Percentiles rank a stretch among this genome's conserved stretches.
Conservation (phyloP, 2,888 invertebrate species). For the Drosophila kanekoi region DNA sequence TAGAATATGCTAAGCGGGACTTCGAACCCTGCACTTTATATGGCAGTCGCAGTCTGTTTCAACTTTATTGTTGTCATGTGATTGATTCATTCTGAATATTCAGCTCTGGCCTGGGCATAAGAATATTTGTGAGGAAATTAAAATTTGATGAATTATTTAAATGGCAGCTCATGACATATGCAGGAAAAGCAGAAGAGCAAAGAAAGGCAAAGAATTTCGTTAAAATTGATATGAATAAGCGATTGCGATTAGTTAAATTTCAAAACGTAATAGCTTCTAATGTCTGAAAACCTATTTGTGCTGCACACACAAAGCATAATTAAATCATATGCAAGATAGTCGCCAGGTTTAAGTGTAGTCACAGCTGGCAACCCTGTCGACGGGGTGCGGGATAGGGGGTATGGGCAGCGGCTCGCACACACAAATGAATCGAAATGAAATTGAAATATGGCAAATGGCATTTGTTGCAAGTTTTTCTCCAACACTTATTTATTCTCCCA, state of each 20-base stretch:
- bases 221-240: conserved; percentile 28
- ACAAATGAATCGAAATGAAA: conserved; percentile 65
- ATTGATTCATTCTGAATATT: background rate
- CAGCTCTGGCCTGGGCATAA: background rate
- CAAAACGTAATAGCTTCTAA: conserved; percentile 13
- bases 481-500: too few species aligned
- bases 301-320: conserved; percentile 48
- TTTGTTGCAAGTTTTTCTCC: conserved; percentile 53
- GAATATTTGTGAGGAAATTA: background rate
- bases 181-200: background rate
- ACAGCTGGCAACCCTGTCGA: conserved; percentile 11
- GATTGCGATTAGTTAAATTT: conserved; percentile 25
- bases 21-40: too few species aligned
- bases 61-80: too few species aligned
- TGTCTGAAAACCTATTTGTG: conserved; percentile 27
- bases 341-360: background rate
- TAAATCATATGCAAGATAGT: conserved; percentile 43
- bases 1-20: too few species aligned
- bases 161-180: background rate
- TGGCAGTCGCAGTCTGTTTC: too few species aligned
- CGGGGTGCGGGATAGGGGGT: conserved; percentile 37
- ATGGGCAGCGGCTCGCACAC: conserved; percentile 31
- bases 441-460: conserved; percentile 74
- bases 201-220: background rate
- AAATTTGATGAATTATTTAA: conserved; percentile 10